Conservation (phyloP, 53 echinoderm and acorn worm genomes). For the Echinometra lucunter region DNA sequence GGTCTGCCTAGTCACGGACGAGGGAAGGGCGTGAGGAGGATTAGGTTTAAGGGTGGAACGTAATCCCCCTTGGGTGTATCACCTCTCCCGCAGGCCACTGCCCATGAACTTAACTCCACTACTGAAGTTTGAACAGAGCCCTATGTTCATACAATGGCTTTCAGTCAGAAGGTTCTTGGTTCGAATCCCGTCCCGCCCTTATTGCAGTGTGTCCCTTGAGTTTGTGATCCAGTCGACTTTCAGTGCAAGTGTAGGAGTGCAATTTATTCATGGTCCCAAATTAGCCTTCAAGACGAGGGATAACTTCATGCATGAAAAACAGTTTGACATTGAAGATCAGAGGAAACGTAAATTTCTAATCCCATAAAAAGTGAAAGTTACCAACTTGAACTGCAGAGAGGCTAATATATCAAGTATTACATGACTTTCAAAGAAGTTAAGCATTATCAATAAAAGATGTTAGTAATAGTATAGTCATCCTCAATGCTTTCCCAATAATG, state of each 20-base stretch:
- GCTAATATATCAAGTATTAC: too few species aligned
- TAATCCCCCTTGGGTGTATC: slow-evolving; percentile 60
- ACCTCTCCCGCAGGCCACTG: slow-evolving; percentile 4
- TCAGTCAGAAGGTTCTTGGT: background rate
- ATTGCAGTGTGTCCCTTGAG: too few species aligned
- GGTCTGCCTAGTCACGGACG: slow-evolving; percentile 34
- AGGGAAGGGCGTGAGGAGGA: slow-evolving; percentile 28
- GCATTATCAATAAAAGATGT: background rate
- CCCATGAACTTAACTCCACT: background rate
- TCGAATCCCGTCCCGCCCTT: background rate
- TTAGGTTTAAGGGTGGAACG: slow-evolving; percentile 54
- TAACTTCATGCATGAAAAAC: too few species aligned
- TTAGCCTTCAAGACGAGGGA: too few species aligned
- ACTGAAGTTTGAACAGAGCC: background rate
- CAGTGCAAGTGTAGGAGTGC: too few species aligned
- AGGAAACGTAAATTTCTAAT: too few species aligned
- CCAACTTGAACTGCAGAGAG: too few species aligned
- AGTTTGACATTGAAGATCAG: too few species aligned
- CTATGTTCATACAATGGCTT: background rate
- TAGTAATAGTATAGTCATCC: background rate
- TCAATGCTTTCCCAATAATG: background rate
- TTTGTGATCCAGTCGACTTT: too few species aligned
- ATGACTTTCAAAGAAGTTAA: background rate
- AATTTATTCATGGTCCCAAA: too few species aligned
- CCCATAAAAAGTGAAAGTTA: too few species aligned